Evolutionary conservation across 2,113 vertebrate genomes (phyloP), one percentile per base, ranked within the genome.

Genomic region (Crypturellus undulatus): DNA sequence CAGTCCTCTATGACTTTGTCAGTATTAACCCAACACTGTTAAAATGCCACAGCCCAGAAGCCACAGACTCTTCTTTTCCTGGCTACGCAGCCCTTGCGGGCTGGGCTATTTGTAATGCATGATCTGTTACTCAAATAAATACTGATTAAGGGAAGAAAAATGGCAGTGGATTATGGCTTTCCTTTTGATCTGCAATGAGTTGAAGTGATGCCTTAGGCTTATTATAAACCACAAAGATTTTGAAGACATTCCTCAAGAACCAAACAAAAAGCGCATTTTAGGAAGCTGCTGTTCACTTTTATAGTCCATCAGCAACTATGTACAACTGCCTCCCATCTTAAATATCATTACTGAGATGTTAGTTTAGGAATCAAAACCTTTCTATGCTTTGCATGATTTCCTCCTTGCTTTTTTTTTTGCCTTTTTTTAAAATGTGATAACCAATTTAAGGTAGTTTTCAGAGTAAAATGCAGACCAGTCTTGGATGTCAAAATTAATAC

Each of bases 401-500:
- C 10, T 77, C 56, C 69, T 70, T 22, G 40, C 56, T 96, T 91
- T 84, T 59, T 73, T 38, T 62, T 54, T 54, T 38, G 38, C 38
- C 9, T 13, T 54, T 54, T 52, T 16, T 26, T 49, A 22, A 49
- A 52, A 65, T 30, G 58, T 82, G 51, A 47, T 42, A 34, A 49
- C 79, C 63, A 69, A 43, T 54, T 90, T 79, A 82, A 79, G n/a
- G 52, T n/a, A n/a, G 58, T 75, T 90, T 96, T 90, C 80, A 77
- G 56, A 28, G 80, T 93, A 78, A 80, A 94, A 92, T 87, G 70
- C 76, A 91, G 56, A 75, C 84, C 25, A 43, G 76, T 90, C 72
- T 94, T 90, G 84, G 77, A 93, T 92, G 84, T 78, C 85, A 96
- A 73, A 87, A 78, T 80, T 81, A 93, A 94, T 83, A 70, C 73